Evolutionary conservation across 2,113 vertebrate species (phyloP).

Genomic region (Tympanuchus pallidicinctus): DNA sequence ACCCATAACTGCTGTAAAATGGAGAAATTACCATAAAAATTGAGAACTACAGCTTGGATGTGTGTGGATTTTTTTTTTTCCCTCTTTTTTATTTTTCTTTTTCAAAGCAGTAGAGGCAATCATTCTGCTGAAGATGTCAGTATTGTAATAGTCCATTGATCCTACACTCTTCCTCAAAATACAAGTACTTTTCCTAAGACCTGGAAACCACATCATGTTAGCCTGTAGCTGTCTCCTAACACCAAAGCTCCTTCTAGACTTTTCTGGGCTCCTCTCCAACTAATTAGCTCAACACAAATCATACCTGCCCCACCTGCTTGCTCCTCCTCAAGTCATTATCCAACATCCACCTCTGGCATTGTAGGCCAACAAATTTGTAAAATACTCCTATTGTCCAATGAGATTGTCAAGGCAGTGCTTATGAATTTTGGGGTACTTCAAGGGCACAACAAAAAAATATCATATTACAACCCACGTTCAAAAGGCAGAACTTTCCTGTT

Average conservation of each 20-base stretch:
- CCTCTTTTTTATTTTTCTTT: no score
- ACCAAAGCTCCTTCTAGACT: not conserved
- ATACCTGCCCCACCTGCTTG: not conserved
- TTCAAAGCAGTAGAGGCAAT: not conserved
- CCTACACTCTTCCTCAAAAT: not conserved
- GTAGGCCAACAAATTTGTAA: not conserved
- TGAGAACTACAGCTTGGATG: rapidly evolving
- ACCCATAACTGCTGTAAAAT: not conserved
- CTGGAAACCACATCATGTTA: not conserved
- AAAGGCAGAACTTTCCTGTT: not conserved
- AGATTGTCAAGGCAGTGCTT: not conserved
- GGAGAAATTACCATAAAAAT: not conserved
- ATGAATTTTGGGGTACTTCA: not conserved
- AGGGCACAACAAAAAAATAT: not conserved
- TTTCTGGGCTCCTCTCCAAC: not conserved
- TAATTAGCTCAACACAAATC: not conserved
- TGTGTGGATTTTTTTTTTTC: no score
- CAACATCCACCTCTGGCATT: no score
- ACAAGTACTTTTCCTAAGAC: not conserved
- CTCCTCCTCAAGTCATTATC: not conserved
- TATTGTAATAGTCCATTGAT: not conserved
- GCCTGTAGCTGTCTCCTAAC: not conserved
- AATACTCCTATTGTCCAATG: not conserved
- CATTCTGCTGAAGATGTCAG: not conserved
- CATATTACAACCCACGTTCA: not conserved